phyloP scores from a whole-genome alignment of 1,140 invertebrate genomes.

The Holcopasites calliopsidis region DNA sequence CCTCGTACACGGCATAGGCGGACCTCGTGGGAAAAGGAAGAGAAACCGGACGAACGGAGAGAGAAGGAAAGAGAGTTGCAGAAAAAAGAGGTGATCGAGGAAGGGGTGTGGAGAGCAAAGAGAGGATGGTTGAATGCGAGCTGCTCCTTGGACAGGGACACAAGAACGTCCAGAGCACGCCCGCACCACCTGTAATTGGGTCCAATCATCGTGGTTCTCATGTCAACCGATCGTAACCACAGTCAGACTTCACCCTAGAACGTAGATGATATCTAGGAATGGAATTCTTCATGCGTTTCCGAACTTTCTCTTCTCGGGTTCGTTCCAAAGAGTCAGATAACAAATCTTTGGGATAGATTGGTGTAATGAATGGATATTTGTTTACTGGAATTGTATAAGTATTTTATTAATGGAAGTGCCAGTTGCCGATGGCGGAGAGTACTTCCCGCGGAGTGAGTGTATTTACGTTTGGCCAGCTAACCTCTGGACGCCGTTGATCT shows the following conservation, averaged over 20 bases:
- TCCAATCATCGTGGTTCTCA: constrained; percentile 74
- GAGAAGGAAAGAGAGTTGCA: constrained; percentile 2
- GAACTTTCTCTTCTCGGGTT: not conserved
- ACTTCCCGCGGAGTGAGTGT: no score
- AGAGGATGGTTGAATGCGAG: constrained; percentile 55
- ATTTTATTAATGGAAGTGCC: no score
- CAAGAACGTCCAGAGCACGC: constrained; percentile 66
- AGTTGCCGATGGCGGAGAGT: no score
- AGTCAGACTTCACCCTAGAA: not conserved
- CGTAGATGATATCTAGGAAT: not conserved
- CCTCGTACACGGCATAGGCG: constrained; percentile 56
- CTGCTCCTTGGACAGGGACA: constrained; percentile 58
- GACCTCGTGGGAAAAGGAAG: constrained; percentile 40
- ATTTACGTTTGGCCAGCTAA: no score
- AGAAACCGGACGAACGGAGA: constrained; percentile 8
- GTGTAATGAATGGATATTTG: no score
- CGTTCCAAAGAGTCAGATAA: not conserved
- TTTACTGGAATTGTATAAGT: no score
- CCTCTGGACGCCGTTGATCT: no score
- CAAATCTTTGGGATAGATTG: no score
- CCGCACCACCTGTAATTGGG: constrained; percentile 77
- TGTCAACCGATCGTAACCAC: constrained; percentile 13
- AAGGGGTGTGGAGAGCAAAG: constrained; percentile 24
- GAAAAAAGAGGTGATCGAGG: not conserved
- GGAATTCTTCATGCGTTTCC: not conserved